Evolutionary conservation across 2,797 vertebrate genomes (phyloP), one percentile per base, ranked within the genome.

Genomic region (Spheniscus humboldti): DNA sequence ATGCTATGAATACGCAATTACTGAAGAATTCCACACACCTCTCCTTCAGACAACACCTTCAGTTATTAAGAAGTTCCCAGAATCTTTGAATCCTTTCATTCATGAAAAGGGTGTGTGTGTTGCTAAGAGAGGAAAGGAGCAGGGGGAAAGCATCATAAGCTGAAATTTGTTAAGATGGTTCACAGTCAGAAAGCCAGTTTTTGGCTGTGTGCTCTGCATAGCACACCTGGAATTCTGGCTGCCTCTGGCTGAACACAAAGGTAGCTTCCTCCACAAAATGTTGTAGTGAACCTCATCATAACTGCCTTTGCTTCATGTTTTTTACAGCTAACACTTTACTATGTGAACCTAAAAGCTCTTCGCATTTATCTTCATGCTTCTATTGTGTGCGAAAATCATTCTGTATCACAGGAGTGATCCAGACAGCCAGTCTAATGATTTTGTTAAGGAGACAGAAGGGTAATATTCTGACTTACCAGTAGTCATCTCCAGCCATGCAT

Each of bases 401-500:
- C 67, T 53, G 17, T 37, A 69, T 27, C 59, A 74, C 18, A 50
- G 75, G n/a, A 72, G 12, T 82, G 66, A 78, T 22, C 64, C 59
- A 79, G 77, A 80, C 55, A 95, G 86, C 9, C 39, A 66, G 39
- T 11, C 45, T 53, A 63, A 75, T 20, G 15, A 79, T 63, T 83
- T 83, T 90, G 35, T 71, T 82, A 77, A 80, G 60, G 12, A 93
- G 31, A 82, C 0, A 84, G 82, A 93, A 95, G 25, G 37, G n/a
- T 52, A 68, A 67, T 52, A 45, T 52, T 68, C 50, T 19, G 66
- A 95, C 99, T 99, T 97, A 99, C 99, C 99, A 99, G 88, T 99
- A 99, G 91, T 99, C 99, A 94, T 99, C 99, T 55, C 99, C 99
- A 83, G 99, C 99, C 99, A 99, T 99, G 96, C 99, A 99, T 97